These are phyloP conservation scores for Parapsyche elsis DNA, from an alignment of 1,140 invertebrate genomes.

Conservation along the genomic window DNA sequence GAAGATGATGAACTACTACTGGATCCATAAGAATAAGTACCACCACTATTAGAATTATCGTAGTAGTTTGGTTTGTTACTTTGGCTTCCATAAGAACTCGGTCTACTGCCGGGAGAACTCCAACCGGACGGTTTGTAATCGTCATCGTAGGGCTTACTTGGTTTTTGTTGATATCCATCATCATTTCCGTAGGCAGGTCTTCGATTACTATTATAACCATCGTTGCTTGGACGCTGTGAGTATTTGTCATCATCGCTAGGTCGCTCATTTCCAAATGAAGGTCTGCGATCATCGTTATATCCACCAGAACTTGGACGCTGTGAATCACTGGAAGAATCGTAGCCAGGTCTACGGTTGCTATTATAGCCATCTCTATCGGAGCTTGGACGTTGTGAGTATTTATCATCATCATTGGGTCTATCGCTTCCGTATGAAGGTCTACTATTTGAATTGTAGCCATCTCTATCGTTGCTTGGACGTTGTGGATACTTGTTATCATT, in stretches of 20 bases:
- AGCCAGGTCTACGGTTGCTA: background rate
- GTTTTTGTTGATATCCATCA: constrained; percentile 21
- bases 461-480: background rate
- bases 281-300: constrained; percentile 11
- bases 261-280: constrained; percentile 14
- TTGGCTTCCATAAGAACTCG: background rate
- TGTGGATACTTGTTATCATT: background rate
- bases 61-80: constrained; percentile 35
- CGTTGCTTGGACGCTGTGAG: background rate
- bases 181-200: constrained; percentile 29
- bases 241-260: background rate
- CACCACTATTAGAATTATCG: background rate
- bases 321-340: background rate
- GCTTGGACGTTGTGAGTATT: background rate
- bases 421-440: constrained; percentile 5
- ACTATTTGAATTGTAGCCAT: background rate
- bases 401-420: constrained; percentile 11
- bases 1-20: constrained; percentile 4
- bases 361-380: background rate
- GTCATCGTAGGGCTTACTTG: background rate
- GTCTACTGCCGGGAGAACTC: background rate
- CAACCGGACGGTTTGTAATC: background rate
- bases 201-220: constrained; percentile 16
- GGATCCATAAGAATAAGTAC: constrained; percentile 12
- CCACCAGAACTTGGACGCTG: background rate